Base-by-base conservation (phyloP, 2,113 vertebrate genomes). In the Triplophysa rosa region DNA sequence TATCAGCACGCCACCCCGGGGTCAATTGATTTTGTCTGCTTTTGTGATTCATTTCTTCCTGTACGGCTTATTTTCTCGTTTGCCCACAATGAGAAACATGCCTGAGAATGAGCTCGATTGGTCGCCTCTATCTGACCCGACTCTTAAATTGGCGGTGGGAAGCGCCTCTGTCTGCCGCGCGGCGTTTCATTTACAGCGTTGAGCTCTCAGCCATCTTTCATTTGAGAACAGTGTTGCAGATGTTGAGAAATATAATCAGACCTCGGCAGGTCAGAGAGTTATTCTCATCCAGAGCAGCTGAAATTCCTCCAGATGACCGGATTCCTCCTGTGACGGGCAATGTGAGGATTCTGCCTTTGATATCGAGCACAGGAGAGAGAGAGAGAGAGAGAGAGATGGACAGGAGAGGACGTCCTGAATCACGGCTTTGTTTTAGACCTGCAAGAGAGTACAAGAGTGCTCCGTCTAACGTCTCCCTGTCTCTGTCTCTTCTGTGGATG, bases 61-160 rank as follows among this genome's bases (percentile, higher is more conserved):
- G 40, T 67, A 61, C 26, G 47, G 70, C 59, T 75, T 94, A 94
- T 93, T 95, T 97, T 97, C 97, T 95, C 96, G 92, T 94, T 91
- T 93, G 95, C 97, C 98, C 97, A 99, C 96, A 98, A 98, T 97
- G 96, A 98, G 95, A 96, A 95, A 97, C 96, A 98, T 96, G 96
- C 95, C 97, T 95, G 95, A 98, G 98, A 99, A 99, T 98, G 98
- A 98, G 96, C 94, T 92, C 77, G 94, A 95, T 97, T 81, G 97
- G 96, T 98, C 93, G 92, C 95, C 94, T 95, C 98, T 98, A 99
- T 99, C 97, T 97, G 95, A 95, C 94, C 96, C 97, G 96, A 96
- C 97, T 95, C 96, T 98, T 98, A 98, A 97, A 98, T 98, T 98
- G 97, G 95, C 96, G 96, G 96, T 96, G 98, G 97, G 97, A 98